Conservation (phyloP, 1,140 invertebrate species). For the Magallana angulata region DNA sequence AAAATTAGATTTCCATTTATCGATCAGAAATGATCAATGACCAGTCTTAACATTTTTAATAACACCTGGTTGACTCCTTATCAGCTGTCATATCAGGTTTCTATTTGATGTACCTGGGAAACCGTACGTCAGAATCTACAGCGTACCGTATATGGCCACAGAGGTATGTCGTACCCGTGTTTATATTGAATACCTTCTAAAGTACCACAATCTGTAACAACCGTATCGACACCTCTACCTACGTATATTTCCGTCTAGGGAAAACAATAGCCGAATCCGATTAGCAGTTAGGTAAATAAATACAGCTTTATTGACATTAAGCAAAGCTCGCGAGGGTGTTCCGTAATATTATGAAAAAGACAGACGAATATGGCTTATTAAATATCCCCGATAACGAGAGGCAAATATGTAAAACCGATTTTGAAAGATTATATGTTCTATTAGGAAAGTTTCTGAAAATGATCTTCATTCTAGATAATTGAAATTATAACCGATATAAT, state of each 20-base stretch:
- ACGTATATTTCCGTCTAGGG: background rate
- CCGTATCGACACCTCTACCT: background rate
- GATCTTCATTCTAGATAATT: too few species aligned
- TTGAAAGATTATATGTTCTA: too few species aligned
- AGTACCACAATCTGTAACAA: background rate
- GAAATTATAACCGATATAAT: too few species aligned
- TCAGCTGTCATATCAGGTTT: slow-evolving; percentile 14
- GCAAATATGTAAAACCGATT: too few species aligned
- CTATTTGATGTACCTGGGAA: background rate
- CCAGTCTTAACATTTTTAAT: slow-evolving; percentile 7
- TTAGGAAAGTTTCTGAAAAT: too few species aligned
- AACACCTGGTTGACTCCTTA: slow-evolving; percentile 22
- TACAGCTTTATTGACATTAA: background rate
- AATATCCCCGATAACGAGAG: background rate
- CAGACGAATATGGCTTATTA: background rate
- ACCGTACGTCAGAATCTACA: slow-evolving; percentile 1
- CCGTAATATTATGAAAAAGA: background rate
- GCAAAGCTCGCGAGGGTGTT: background rate
- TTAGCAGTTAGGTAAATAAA: slow-evolving; percentile 14
- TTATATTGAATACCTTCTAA: background rate
- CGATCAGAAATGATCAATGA: slow-evolving; percentile 13
- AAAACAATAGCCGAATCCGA: slow-evolving; percentile 4
- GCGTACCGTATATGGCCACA: background rate
- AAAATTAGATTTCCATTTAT: slow-evolving; percentile 30
- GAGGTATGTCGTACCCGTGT: background rate